phyloP scores from a whole-genome alignment of 2,888 invertebrate genomes.

The Dascillus cervinus region DNA sequence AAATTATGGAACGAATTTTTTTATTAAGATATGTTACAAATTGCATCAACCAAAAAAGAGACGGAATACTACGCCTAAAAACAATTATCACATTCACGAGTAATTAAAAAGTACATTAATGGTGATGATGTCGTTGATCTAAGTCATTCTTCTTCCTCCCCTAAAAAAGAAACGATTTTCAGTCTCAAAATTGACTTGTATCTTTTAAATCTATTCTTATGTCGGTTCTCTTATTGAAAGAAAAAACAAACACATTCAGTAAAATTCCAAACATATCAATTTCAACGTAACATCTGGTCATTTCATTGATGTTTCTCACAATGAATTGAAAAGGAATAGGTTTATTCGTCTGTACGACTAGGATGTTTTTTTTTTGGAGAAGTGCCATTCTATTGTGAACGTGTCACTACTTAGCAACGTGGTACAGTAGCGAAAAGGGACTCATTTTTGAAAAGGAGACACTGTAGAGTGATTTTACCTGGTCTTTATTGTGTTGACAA shows the following conservation, averaged over 20 bases:
- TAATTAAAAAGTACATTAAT: neutral
- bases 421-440: slow-evolving; percentile 37
- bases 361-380: slow-evolving; percentile 32
- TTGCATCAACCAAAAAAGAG: too few relatives aligned
- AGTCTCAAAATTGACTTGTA: too few relatives aligned
- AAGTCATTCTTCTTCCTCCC: slow-evolving; percentile 37
- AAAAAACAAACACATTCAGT: slow-evolving; percentile 27
- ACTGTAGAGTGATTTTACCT: slow-evolving; percentile 40
- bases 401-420: slow-evolving; percentile 42
- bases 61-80: too few relatives aligned
- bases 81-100: neutral
- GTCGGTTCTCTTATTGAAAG: slow-evolving; percentile 19
- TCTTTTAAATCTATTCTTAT: too few relatives aligned
- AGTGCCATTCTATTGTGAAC: slow-evolving; percentile 40
- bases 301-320: neutral
- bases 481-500: slow-evolving; percentile 27
- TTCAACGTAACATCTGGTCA: slow-evolving; percentile 22
- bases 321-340: neutral
- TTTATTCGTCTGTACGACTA: slow-evolving; percentile 17
- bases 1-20: slow-evolving; percentile 15
- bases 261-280: slow-evolving; percentile 40
- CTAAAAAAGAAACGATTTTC: slow-evolving; percentile 28
- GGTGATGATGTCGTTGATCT: slow-evolving; percentile 27
- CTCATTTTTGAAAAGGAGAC: slow-evolving; percentile 31
- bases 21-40: slow-evolving; percentile 18